These are phyloP conservation scores for Chironomus tepperi DNA, from an alignment of 1,140 invertebrate species.

Conservation along the genomic window DNA sequence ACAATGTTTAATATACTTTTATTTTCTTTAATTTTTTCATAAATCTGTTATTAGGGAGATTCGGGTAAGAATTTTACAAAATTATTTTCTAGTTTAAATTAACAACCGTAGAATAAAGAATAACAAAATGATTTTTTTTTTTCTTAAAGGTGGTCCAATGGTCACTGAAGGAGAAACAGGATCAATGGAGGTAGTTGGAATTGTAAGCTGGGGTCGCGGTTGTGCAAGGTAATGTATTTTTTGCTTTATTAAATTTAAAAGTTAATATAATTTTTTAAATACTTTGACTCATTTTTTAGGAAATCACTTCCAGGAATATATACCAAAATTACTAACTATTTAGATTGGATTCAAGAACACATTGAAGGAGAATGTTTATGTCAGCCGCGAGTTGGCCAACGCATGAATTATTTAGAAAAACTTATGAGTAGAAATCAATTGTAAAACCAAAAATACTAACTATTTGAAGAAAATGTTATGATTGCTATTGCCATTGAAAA, in stretches of 20 bases:
- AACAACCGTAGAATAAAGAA: too few relatives aligned
- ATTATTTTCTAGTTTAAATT: constrained; percentile 45
- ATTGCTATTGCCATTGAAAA: neutral
- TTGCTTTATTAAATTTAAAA: too few relatives aligned
- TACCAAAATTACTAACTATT: constrained; percentile 40
- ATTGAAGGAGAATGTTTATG: constrained; percentile 28
- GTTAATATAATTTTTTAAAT: neutral
- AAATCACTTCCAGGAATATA: constrained; percentile 41
- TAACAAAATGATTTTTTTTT: too few relatives aligned
- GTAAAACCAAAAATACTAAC: neutral
- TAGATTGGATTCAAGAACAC: constrained; percentile 36
- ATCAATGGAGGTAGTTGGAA: constrained; percentile 47
- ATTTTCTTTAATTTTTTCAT: constrained; percentile 26
- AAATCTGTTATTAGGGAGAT: neutral
- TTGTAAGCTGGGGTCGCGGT: constrained; percentile 70
- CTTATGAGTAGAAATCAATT: neutral
- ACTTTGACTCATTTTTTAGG: neutral
- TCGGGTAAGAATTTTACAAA: neutral
- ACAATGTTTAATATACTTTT: too few relatives aligned
- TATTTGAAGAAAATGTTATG: too few relatives aligned
- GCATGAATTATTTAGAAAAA: neutral
- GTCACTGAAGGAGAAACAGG: constrained; percentile 40
- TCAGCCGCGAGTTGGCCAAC: neutral
- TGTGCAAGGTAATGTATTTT: constrained; percentile 41
- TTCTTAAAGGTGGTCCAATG: constrained; percentile 44